Evolutionary conservation across 1,140 invertebrate species (phyloP).

Genomic region (Lordiphosa mommai): DNA sequence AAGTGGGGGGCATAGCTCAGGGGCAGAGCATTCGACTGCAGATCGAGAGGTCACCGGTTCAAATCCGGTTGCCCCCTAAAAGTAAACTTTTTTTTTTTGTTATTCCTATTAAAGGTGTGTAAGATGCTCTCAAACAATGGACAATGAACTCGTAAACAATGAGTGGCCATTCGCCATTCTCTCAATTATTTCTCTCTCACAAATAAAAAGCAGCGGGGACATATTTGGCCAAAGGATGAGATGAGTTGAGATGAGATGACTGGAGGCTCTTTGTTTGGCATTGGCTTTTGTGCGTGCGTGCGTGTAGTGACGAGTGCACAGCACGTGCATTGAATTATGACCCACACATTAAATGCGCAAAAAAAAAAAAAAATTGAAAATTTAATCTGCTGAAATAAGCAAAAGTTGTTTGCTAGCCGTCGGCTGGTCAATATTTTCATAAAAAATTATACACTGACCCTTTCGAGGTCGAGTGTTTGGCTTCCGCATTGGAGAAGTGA

Average conservation of each 20-base stretch:
- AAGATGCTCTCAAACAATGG: conserved; percentile 3
- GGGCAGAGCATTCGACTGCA: conserved; percentile 96
- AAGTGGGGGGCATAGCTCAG: conserved; percentile 91
- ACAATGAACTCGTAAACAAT: conserved; percentile 30
- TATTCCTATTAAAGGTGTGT: conserved; percentile 18
- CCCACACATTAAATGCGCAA: conserved; percentile 9
- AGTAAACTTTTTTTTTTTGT: conserved; percentile 19
- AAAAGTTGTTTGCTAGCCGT: conserved; percentile 3
- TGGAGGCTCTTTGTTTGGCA: conserved; percentile 28
- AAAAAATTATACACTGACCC: conserved; percentile 20
- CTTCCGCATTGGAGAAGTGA: conserved; percentile 21
- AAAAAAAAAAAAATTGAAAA: conserved; percentile 7
- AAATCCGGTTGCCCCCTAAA: conserved; percentile 94
- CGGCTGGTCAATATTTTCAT: conserved; percentile 34
- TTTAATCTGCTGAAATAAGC: conserved; percentile 25
- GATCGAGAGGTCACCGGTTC: conserved; percentile 97
- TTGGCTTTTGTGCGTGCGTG: conserved; percentile 1
- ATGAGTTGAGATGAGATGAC: conserved; percentile 1
- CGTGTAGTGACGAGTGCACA: conserved; percentile 6
- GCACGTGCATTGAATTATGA: conserved; percentile 57
- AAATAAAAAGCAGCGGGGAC: conserved; percentile 19
- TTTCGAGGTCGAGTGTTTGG: conserved; percentile 19
- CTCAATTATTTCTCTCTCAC: conserved; percentile 7
- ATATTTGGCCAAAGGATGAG: not conserved
- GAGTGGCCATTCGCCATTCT: conserved; percentile 10